Conservation (phyloP, 2,888 invertebrate species). For the Gymnocheta viridis region DNA sequence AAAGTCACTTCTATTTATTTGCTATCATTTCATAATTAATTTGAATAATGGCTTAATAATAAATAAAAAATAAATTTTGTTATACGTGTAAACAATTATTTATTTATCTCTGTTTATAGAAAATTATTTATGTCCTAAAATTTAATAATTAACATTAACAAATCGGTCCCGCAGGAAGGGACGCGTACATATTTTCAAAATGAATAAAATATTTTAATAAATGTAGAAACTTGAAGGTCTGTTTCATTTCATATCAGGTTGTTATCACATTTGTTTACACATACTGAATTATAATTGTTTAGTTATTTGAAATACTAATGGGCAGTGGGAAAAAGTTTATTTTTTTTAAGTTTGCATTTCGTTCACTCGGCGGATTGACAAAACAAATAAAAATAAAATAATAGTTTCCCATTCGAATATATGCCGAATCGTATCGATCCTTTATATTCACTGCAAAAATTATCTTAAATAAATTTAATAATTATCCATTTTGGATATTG, state of each 20-base stretch:
- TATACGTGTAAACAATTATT: neutral
- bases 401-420: too few species aligned
- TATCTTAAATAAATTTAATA: too few species aligned
- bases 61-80: conserved; percentile 15
- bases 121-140: neutral
- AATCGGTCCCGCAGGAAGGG: neutral
- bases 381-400: too few species aligned
- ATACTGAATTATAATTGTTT: neutral
- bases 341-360: neutral
- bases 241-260: neutral
- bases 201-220: neutral
- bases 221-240: neutral
- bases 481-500: too few species aligned
- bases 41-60: conserved; percentile 51
- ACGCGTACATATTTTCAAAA: neutral
- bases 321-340: neutral
- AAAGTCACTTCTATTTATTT: conserved; percentile 10
- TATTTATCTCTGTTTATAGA: neutral
- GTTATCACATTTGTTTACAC: neutral
- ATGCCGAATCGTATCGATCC: too few species aligned
- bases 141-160: neutral
- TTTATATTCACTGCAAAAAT: too few species aligned
- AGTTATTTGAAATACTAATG: neutral
- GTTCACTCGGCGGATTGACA: neutral
- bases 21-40: conserved; percentile 43